Evolutionary conservation across 2,888 invertebrate genomes (phyloP).

Genomic region (Carcina quercana): DNA sequence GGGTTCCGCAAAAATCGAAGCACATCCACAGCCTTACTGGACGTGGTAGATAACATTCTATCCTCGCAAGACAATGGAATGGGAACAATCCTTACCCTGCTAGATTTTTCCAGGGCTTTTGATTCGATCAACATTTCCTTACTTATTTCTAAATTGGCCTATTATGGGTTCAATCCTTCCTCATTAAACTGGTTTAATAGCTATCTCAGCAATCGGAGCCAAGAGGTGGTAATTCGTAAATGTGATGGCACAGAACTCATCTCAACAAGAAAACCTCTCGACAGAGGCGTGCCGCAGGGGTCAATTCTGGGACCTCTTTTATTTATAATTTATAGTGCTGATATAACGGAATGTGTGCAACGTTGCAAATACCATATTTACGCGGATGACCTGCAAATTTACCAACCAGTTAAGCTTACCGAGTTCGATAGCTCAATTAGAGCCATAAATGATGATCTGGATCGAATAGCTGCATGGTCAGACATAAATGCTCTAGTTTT

Average conservation of each 20-base stretch:
- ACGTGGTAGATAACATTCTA: slow-evolving; percentile 22
- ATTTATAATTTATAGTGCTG: slow-evolving; percentile 12
- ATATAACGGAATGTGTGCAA: slow-evolving; percentile 3
- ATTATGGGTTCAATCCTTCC: slow-evolving; percentile 6
- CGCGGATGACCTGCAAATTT: slow-evolving; percentile 11
- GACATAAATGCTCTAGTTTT: slow-evolving; percentile 4
- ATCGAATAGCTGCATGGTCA: slow-evolving; percentile 4
- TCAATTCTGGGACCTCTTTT: too few relatives aligned
- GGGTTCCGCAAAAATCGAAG: too few relatives aligned
- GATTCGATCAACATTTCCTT: slow-evolving; percentile 21
- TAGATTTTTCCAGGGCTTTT: slow-evolving; percentile 28
- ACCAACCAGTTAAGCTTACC: slow-evolving; percentile 3
- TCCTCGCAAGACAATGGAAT: slow-evolving; percentile 16
- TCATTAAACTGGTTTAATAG: slow-evolving; percentile 4
- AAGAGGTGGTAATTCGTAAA: not conserved
- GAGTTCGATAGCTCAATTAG: not conserved
- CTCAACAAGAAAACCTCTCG: not conserved
- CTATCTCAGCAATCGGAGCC: slow-evolving; percentile 1
- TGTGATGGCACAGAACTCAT: not conserved
- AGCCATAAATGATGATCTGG: slow-evolving; percentile 5
- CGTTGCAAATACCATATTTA: slow-evolving; percentile 10
- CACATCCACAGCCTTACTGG: slow-evolving; percentile 22
- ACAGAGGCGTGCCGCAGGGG: slow-evolving; percentile 9
- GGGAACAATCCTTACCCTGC: slow-evolving; percentile 17
- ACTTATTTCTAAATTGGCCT: slow-evolving; percentile 15